Evolutionary conservation across 2,888 invertebrate species (phyloP), one percentile per base, ranked within the genome.

Genomic region (Chirona hameri): DNA sequence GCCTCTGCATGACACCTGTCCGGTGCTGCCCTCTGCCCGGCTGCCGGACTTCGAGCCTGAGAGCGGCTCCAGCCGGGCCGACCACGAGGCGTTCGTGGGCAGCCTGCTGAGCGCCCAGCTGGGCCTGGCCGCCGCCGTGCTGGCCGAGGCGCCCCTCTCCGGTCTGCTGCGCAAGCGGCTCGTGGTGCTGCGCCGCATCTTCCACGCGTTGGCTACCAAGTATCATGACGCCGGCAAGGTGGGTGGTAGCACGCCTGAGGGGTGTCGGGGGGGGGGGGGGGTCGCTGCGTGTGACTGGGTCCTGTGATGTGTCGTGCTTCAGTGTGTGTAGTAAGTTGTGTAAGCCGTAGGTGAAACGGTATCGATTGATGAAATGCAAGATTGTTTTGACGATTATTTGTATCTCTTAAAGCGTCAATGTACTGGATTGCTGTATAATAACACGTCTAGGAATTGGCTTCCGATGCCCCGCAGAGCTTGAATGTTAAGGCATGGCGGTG

Each of bases 21-120:
- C 88, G 76, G 86, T 87, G 84, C 84, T 88, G 21, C 86, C 86
- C 82, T 88, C 88, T 2, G 88, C 88, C 31, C 85, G 84, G 82
- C 88, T 91, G 72, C 90, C 91, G 14, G 90, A 91, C 86, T 91
- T 91, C 86, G 91, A 91, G 83, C 88, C 88, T 85, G 91, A 91
- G 84, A 0, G 39, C 87, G 76, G 24, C 87, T 80, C 88, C 24
- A 88, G 89, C 24, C 83, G 86, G 69, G 87, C 88, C 18, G 91
- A 91, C 85, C 88, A 91, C 83, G 90, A 91, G 85, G 89, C 90
- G 84, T 90, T 91, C 85, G 87, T 91, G 24, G 88, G 89, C 81
- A 88, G 89, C 1, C 87, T 91, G 57, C 87, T 91, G 46, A 88
- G 88, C 21, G 88, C 90, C 81, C 91, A 91, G 86, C 87, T 90